Evolutionary conservation across 2,113 vertebrate species (phyloP).

Genomic region (Ailuropoda melanoleuca): DNA sequence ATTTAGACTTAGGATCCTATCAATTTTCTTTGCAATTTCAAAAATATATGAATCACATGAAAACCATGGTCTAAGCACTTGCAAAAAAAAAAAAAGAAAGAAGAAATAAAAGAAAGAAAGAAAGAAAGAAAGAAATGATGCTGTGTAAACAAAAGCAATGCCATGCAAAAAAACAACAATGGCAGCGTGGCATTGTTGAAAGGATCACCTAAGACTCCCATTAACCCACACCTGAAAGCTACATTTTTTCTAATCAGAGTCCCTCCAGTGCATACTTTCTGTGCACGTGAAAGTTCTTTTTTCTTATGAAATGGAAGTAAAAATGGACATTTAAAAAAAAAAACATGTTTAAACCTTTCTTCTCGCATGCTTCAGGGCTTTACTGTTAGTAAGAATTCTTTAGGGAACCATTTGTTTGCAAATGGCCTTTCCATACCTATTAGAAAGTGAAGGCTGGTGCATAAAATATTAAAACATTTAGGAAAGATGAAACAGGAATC

Average conservation of each 20-base stretch:
- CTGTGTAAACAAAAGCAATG: neutral
- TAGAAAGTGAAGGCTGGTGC: neutral
- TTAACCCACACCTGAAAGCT: neutral
- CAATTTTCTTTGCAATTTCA: neutral
- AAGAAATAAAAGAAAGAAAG: neutral
- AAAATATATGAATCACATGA: neutral
- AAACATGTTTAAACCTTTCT: conserved; percentile 14
- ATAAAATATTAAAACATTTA: neutral
- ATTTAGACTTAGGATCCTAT: neutral
- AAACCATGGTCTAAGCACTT: neutral
- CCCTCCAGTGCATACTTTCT: neutral
- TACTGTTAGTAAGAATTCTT: neutral
- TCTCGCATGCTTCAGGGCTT: neutral
- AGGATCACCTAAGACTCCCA: neutral
- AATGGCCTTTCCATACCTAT: neutral
- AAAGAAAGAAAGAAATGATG: neutral
- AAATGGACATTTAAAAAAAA: neutral
- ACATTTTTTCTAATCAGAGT: neutral
- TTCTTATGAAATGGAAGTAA: neutral
- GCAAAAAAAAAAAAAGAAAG: neutral
- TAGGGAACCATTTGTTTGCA: neutral
- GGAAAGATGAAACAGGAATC: neutral
- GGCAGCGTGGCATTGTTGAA: fast-evolving
- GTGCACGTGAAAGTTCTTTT: neutral
- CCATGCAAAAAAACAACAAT: no score